Conservation (phyloP, 2,113 vertebrate genomes). For the human region DNA sequence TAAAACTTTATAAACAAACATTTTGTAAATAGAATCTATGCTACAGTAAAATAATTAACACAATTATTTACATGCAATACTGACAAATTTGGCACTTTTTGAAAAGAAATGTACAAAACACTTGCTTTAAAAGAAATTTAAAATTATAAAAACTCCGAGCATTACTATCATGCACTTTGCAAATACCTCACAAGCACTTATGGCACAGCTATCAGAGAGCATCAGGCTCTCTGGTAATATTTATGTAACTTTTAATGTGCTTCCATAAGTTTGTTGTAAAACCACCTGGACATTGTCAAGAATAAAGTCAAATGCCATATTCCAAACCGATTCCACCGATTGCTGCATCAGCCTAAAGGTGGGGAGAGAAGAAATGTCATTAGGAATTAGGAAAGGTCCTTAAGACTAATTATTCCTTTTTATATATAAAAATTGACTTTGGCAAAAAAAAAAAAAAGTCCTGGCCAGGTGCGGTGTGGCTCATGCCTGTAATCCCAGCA, state of each 20-base stretch:
- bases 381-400: background rate
- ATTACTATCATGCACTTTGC: constrained; percentile 91
- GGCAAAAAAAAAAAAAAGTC: background rate
- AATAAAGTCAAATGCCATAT: constrained; percentile 99
- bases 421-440: background rate
- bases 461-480: too few relatives aligned
- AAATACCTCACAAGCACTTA: constrained; percentile 90
- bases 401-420: background rate
- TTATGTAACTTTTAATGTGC: constrained; percentile 96
- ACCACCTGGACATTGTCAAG: constrained; percentile 99
- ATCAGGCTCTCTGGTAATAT: constrained; percentile 78
- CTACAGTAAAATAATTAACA: constrained; percentile 93
- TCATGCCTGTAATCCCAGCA: too few relatives aligned
- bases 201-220: constrained; percentile 87
- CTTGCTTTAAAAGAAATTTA: constrained; percentile 88
- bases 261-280: constrained; percentile 96
- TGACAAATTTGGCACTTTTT: constrained; percentile 97
- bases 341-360: constrained; percentile 94
- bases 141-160: constrained; percentile 88
- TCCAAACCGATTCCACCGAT: constrained; percentile 98
- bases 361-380: background rate
- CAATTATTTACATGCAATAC: constrained; percentile 97
- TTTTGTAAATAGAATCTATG: constrained; percentile 93
- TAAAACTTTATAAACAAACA: constrained; percentile 94
- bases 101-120: constrained; percentile 92